Base-by-base conservation (phyloP, 2,888 invertebrate species). In the Lepeophtheirus nordmannii region DNA sequence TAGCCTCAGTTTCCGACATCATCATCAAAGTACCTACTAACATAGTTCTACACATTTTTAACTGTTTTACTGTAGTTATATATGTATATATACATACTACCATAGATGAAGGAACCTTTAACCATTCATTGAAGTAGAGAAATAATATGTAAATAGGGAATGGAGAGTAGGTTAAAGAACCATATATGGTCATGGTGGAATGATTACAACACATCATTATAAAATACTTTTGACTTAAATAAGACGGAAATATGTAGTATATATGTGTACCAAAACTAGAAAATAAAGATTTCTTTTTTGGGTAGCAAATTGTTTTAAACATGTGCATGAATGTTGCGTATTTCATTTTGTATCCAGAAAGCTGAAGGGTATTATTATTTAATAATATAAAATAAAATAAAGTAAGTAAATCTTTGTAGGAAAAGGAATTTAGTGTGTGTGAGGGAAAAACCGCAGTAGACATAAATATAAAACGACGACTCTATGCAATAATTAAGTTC, bases 141-240 rank as follows among this genome's bases (percentile, higher is more conserved):
- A 30, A 30, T 30, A 30, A 30, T 7, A 30, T 30, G 7, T 7
- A 30, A 30, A 30, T 7, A 30, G 7, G 30, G 30, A 30, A 30
- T 30, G 30, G 30, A 7, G 30, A 30, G 30, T 30, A 5, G 30
- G 30, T 30, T 30, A 30, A 30, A 30, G 30, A 7, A 30, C 53
- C 53, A 8, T 46, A 46, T 46, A n/a, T 46, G 53, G 53, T 2
- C 53, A 46, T 46, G 8, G 14, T 46, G 53, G 17, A 30, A 30
- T 30, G 2, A 17, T 46, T 46, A 46, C 53, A 8, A 46, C 53
- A 46, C 53, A 46, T 46, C 53, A 46, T 46, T 46, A 46, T 46
- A 46, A 46, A 46, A 46, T 46, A 46, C 53, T 46, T 46, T 46
- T 46, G 53, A 46, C 53, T 46, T 46, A 46, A 46, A 46, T 46